Conservation (phyloP, 2,888 invertebrate genomes). For the Biston stratarius region DNA sequence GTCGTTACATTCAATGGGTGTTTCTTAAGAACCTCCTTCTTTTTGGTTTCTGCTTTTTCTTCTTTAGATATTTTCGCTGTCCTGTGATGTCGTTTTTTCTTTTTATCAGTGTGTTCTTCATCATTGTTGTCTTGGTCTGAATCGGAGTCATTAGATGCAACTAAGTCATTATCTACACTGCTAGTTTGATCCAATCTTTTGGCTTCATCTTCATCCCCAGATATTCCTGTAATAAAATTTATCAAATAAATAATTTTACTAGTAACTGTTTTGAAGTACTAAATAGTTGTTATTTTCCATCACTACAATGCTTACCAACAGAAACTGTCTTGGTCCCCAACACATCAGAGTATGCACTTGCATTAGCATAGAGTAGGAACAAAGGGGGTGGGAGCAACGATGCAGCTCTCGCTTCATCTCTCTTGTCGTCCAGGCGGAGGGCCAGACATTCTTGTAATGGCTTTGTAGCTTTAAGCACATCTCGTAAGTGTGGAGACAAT, state of each 20-base stretch:
- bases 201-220: conserved; percentile 91
- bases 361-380: conserved; percentile 95
- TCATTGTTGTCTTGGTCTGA: conserved; percentile 88
- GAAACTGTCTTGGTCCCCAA: conserved; percentile 84
- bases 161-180: conserved; percentile 81
- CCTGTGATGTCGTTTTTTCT: conserved; percentile 89
- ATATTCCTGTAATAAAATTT: conserved; percentile 72
- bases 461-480: conserved; percentile 90
- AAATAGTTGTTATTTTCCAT: neutral
- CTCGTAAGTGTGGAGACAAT: conserved; percentile 91
- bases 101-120: conserved; percentile 85
- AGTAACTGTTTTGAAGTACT: too few species aligned
- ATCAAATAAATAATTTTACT: neutral
- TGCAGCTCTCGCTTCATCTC: conserved; percentile 91
- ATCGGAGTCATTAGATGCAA: conserved; percentile 89
- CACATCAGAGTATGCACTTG: conserved; percentile 93
- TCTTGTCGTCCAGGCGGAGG: conserved; percentile 91
- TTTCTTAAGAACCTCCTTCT: conserved; percentile 88
- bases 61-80: conserved; percentile 86
- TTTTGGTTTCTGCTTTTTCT: conserved; percentile 90
- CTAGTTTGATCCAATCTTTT: conserved; percentile 85
- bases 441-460: conserved; percentile 96
- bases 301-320: conserved; percentile 68
- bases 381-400: conserved; percentile 92
- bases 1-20: conserved; percentile 91